phyloP scores from a whole-genome alignment of 1,140 invertebrate genomes.

The Bombyx mandarina region DNA sequence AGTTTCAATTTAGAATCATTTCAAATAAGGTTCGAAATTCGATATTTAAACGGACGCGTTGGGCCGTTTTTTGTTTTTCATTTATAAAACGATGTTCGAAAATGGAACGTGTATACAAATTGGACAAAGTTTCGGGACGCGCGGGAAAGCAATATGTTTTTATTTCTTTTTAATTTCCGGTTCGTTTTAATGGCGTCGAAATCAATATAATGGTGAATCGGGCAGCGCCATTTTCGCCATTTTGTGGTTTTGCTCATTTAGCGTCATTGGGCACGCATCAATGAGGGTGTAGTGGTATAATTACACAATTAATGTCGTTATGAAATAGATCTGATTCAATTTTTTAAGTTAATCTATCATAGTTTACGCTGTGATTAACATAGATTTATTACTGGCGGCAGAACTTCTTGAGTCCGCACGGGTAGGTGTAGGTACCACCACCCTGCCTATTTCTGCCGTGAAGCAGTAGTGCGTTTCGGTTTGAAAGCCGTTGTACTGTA shows the following conservation, averaged over 20 bases:
- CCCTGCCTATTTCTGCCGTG: too few species aligned
- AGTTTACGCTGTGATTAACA: too few species aligned
- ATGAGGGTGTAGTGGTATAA: slow-evolving; percentile 16
- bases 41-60: slow-evolving; percentile 12
- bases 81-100: slow-evolving; percentile 45
- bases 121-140: slow-evolving; percentile 61
- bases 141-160: slow-evolving; percentile 69
- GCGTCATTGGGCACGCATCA: slow-evolving; percentile 53
- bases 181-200: slow-evolving; percentile 69
- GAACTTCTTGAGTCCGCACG: too few species aligned
- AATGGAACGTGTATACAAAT: slow-evolving; percentile 62
- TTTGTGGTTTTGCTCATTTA: slow-evolving; percentile 68
- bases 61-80: slow-evolving; percentile 30
- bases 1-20: slow-evolving; percentile 1
- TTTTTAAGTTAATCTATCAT: too few species aligned
- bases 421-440: too few species aligned
- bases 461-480: too few species aligned
- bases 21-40: slow-evolving; percentile 6
- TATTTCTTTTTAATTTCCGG: slow-evolving; percentile 71
- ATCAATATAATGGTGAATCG: slow-evolving; percentile 68
- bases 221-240: slow-evolving; percentile 61
- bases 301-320: neutral
- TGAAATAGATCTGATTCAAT: too few species aligned
- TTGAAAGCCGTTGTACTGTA: too few species aligned
- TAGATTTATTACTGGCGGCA: too few species aligned